Base-by-base conservation (phyloP, 2,888 invertebrate species). In the Drosophila algonquin region DNA sequence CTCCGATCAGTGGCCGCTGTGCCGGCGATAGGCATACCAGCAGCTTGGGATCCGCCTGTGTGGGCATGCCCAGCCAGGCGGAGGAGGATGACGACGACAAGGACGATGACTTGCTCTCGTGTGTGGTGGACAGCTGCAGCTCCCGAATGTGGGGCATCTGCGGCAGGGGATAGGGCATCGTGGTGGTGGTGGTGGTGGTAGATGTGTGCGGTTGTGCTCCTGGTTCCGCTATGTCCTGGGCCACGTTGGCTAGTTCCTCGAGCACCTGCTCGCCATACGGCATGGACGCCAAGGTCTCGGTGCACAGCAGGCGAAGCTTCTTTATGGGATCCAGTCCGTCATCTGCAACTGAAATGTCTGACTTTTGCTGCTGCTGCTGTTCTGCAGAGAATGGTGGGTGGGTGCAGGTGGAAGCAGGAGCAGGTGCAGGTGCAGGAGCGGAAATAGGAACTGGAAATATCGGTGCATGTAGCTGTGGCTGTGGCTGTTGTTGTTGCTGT, bases 11-110 rank as follows among this genome's bases (percentile, higher is more conserved):
- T 85, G 93, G 93, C 87, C 94, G 94, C 89, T 96, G 96, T 6
- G 95, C 95, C 0, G 96, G 96, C 1, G 96, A 96, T 12, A 96
- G 93, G 83, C 95, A 96, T 8, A 95, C 93, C 63, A 96, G 92
- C 0, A 95, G 87, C 54, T 93, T 93, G 0, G 94, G 94, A 85
- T 95, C 94, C 40, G 93, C 92, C 70, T 93, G 93, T 0, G 95
- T 94, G 14, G 94, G 94, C 52, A 95, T 81, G 2, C 94, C 95
- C 71, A 94, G 92, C 95, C 95, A 95, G n/a, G 92, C 82, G 51
- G 90, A 59, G 40, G 51, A 18, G 16, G 56, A 46, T 12, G 12
- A 21, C 40, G 40, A 40, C 40, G 40, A 32, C 32, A 9, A 32
- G 3, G 32, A 40, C 14, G 61, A 21, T 6, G 54, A 73, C 12